phyloP scores from a whole-genome alignment of 2,797 vertebrate genomes.

The Sparidentex hasta region DNA sequence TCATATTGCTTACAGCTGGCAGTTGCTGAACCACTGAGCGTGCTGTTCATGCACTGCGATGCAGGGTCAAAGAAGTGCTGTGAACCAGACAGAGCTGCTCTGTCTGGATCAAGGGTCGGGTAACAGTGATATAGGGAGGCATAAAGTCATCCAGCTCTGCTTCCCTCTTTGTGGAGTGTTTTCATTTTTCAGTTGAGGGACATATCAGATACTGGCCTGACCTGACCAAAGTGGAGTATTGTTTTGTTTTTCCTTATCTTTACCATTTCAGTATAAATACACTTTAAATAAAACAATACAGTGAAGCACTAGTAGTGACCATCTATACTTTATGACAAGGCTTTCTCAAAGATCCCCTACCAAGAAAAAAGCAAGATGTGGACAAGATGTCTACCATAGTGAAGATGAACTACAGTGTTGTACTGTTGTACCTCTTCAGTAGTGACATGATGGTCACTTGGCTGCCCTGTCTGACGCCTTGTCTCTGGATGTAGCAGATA shows the following conservation, averaged over 20 bases:
- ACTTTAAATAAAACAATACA: neutral
- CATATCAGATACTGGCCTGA: constrained; percentile 20
- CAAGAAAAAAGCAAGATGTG: constrained; percentile 14
- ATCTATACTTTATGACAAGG: constrained; percentile 1
- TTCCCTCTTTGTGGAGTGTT: constrained; percentile 23
- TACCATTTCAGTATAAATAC: neutral
- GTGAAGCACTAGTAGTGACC: neutral
- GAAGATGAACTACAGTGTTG: constrained; percentile 22
- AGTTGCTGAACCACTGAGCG: constrained; percentile 47
- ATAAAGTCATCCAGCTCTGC: constrained; percentile 40
- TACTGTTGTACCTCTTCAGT: constrained; percentile 35
- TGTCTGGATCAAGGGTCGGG: constrained; percentile 52
- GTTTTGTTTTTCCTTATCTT: neutral
- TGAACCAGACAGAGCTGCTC: constrained; percentile 54
- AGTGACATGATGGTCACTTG: constrained; percentile 43
- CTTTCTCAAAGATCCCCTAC: neutral
- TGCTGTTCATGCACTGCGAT: constrained; percentile 43
- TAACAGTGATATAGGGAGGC: constrained; percentile 37
- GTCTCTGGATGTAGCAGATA: constrained; percentile 44
- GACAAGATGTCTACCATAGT: constrained; percentile 17
- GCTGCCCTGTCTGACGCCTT: constrained; percentile 36
- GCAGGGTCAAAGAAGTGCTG: constrained; percentile 58
- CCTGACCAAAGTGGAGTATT: neutral
- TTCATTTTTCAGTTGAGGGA: constrained; percentile 18
- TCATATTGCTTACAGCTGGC: constrained; percentile 78